Percentiles rank a stretch among this genome's conserved stretches.
phyloP scores from a whole-genome alignment of 2,113 vertebrate species.

The Collichthys lucidus region DNA sequence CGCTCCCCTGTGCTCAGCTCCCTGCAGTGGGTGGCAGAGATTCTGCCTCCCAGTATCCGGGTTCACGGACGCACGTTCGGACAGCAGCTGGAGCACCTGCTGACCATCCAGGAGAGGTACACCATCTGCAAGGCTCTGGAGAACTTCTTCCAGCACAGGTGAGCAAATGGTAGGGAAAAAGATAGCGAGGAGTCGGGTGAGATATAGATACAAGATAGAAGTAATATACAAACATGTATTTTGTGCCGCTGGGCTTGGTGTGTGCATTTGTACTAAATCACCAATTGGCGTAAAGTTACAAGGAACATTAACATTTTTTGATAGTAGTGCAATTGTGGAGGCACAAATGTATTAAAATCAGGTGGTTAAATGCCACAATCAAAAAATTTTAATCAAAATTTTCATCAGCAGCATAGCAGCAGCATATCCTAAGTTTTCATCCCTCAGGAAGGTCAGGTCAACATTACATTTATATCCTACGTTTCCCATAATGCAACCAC shows the following conservation, averaged over 20 bases:
- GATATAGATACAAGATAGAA: not conserved
- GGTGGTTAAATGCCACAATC: no score
- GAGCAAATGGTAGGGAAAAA: not conserved
- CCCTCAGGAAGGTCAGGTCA: no score
- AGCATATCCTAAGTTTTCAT: not conserved
- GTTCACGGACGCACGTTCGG: constrained; percentile 97
- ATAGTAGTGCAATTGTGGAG: no score
- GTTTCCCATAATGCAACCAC: not conserved
- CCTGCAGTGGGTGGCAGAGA: constrained; percentile 97
- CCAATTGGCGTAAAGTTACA: no score
- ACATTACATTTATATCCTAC: not conserved
- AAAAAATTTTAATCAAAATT: no score
- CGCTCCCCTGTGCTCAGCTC: constrained; percentile 92
- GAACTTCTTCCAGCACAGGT: constrained; percentile 97
- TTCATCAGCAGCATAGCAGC: no score
- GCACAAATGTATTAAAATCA: no score
- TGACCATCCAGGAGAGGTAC: constrained; percentile 93
- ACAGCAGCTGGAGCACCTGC: constrained; percentile 96
- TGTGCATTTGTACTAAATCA: no score
- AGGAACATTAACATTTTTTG: no score
- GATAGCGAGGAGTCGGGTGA: no score
- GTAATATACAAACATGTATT: not conserved
- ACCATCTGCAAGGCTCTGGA: constrained; percentile 94
- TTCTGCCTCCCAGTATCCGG: constrained; percentile 95
- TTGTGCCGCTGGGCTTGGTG: no score